Evolutionary conservation across 2,797 vertebrate species (phyloP).

Genomic region (Anisognathus igniventris): DNA sequence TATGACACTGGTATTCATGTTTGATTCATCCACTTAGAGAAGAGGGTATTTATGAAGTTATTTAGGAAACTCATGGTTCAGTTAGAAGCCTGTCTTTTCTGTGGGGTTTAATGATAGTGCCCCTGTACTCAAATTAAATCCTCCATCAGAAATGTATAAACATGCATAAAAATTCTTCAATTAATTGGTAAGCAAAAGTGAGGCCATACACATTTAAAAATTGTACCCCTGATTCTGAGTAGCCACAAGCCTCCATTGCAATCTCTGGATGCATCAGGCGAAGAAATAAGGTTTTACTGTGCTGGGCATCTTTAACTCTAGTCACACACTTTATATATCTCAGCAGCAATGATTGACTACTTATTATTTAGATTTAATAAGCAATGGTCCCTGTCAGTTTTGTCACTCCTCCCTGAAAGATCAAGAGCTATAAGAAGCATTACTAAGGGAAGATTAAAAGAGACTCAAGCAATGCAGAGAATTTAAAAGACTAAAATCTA

Average conservation of each 20-base stretch:
- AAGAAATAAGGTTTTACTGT: neutral
- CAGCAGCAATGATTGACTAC: neutral
- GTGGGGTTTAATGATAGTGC: neutral
- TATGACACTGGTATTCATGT: neutral
- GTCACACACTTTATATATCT: neutral
- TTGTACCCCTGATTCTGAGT: neutral
- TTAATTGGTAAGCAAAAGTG: neutral
- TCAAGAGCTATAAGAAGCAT: conserved; percentile 34
- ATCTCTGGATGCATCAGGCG: neutral
- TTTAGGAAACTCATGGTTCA: neutral
- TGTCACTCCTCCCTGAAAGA: conserved; percentile 32
- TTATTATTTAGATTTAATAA: conserved; percentile 32
- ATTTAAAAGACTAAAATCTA: conserved; percentile 61
- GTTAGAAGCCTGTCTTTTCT: neutral
- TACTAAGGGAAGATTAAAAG: conserved; percentile 57
- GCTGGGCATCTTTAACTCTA: neutral
- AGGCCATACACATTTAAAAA: neutral
- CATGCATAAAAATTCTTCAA: neutral
- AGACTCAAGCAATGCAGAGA: neutral
- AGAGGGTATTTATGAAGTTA: neutral
- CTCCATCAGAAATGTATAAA: neutral
- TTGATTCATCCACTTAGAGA: neutral
- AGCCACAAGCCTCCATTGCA: neutral
- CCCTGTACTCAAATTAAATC: neutral
- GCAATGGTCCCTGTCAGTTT: neutral